Base-by-base conservation (phyloP, 1,140 invertebrate genomes). In the Gerris buenoi region DNA sequence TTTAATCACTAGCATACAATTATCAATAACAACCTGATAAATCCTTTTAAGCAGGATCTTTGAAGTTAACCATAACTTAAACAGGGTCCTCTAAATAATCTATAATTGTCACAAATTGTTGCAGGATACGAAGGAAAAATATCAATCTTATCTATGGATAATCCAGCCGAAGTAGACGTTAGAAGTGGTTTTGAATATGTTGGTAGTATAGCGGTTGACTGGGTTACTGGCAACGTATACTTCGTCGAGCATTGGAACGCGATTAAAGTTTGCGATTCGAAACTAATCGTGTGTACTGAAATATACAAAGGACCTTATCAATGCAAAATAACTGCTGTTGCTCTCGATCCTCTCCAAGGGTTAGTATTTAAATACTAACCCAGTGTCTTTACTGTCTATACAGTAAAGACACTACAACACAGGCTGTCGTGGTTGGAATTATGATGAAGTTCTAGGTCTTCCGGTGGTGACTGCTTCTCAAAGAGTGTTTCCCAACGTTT, bases 221-320 rank as follows among this genome's bases (percentile, higher is more conserved):
- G 74, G 73, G 57, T 74, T 15, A 71, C 74, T 27, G 65, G 68
- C n/a, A 73, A 74, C 61, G 58, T 75, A 18, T 75, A 75, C 33
- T 67, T 73, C 62, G 64, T 70, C 1, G 69, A 69, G 65, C 64
- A 69, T 33, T 25, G 25, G 13, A 57, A 56, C 18, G 22, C 26
- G 23, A 71, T 74, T 46, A 67, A 65, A 27, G 68, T 69, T 29
- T 72, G 69, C 33, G 64, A 72, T 63, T 67, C 70, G 56, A 29
- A 65, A 2, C 27, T 66, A 18, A 67, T 68, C 65, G 58, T 27
- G 22, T 73, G 68, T 67, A 67, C 72, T 2, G 27, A 28, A 15
- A 60, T 73, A 14, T 68, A 68, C 26, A 69, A 22, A 27, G 62
- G 66, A 18, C 33, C 69, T 14, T n/a, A 65, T 2, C 68, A 61